Base-by-base conservation (phyloP, 2,888 invertebrate species). In the Iphiclides podalirius region DNA sequence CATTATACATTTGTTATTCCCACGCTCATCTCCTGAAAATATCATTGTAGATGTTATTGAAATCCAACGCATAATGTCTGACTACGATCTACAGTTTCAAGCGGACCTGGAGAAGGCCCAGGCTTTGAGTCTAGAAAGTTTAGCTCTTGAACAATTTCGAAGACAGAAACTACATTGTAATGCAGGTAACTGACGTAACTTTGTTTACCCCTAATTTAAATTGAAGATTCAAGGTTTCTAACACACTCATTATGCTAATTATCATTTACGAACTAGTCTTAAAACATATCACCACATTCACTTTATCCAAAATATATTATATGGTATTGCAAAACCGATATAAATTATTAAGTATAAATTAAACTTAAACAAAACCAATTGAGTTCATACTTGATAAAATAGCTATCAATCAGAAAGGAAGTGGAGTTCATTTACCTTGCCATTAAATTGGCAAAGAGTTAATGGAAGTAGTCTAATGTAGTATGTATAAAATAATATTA, bases 91-190 rank as follows among this genome's bases (percentile, higher is more conserved):
- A 66, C 94, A 95, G 79, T 96, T 94, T 72, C 92, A 95, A 89
- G 94, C 95, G 56, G 96, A 97, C 72, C 84, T 96, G 75, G 96
- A 96, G 79, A 93, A 94, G 76, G 96, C 96, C 1, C 95, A 95
- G 73, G 96, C 96, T 43, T 86, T 96, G 39, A 96, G 96, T 82
- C 87, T 96, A 70, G 96, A 96, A 86, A 95, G 94, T 67, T 89
- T 95, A 60, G 96, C 95, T 33, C 84, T 96, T 59, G 96, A 96
- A 70, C 93, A 95, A 72, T 96, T 94, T 76, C 90, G 92, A 61
- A 91, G 94, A 56, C 92, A 93, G 77, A 94, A 93, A 76, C 87
- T 90, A 57, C 85, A 91, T 53, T 71, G 76, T 54, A 72, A 59
- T 62, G 47, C 84, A 80, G 88, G 89, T 87, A 81, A 79, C 62